These are phyloP conservation scores for Cryptocephalus primarius DNA, from an alignment of 2,888 invertebrate genomes.

Conservation along the genomic window DNA sequence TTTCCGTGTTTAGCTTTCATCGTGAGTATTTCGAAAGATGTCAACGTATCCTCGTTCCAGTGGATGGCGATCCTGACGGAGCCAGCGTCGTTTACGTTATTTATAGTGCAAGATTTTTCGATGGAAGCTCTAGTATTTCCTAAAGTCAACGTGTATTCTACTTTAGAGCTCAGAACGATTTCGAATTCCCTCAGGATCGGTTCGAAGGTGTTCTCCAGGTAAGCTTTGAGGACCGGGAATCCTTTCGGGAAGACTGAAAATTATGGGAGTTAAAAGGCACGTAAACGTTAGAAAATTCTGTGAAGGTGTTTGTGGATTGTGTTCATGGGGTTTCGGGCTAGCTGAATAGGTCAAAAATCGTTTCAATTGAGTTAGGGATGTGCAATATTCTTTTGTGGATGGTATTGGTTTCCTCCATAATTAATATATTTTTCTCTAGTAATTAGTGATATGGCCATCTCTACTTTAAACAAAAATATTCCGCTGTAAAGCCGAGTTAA, in stretches of 20 bases:
- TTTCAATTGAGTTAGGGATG: too few species aligned
- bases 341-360: too few species aligned
- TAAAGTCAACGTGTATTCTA: constrained; percentile 2
- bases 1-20: constrained; percentile 10
- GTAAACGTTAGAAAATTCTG: too few species aligned
- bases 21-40: constrained; percentile 5
- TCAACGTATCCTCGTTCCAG: constrained; percentile 9
- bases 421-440: too few species aligned
- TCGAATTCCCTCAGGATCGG: constrained; percentile 5
- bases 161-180: constrained; percentile 5
- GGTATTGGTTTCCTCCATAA: too few species aligned
- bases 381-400: too few species aligned
- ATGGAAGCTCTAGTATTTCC: not conserved
- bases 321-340: too few species aligned
- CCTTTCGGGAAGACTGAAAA: constrained; percentile 11
- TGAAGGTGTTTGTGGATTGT: too few species aligned
- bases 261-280: too few species aligned
- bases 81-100: constrained; percentile 12
- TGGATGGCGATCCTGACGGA: constrained; percentile 13
- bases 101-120: not conserved
- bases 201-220: constrained; percentile 7
- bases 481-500: too few species aligned
- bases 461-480: too few species aligned
- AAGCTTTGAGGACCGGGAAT: constrained; percentile 8
- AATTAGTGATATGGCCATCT: too few species aligned